Evolutionary conservation across 2,113 vertebrate genomes (phyloP), one percentile per base, ranked within the genome.

Genomic region (Phoxinus phoxinus): DNA sequence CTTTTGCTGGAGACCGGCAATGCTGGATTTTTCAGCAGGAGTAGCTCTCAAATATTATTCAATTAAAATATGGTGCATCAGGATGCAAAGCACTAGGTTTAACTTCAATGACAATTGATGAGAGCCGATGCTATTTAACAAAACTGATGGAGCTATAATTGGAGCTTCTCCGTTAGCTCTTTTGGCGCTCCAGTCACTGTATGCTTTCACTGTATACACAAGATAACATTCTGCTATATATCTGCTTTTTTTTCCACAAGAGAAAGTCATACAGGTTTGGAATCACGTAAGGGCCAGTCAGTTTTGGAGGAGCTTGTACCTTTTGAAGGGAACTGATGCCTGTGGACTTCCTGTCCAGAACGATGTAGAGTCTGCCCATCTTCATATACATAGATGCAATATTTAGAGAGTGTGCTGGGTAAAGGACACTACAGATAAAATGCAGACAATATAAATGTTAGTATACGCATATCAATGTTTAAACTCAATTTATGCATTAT

Each of bases 341-440:
- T 2, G 91, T 89, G 0, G 91, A 85, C 81, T 83, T 91, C 86
- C 94, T 95, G 4, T 96, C 95, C 88, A 97, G 89, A 0, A 92
- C 93, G 92, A 96, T 92, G 88, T 98, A 96, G 11, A 99, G 92
- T 56, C 96, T 90, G 4, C 96, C 97, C 72, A 99, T 69, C 90
- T 99, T 99, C 92, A 99, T 93, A 94, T 97, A 97, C 95, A 99
- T 96, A 84, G 98, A 99, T 27, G 97, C 97, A 89, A 99, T 96
- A 0, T 99, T 99, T 89, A 99, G 87, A 0, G 98, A 99, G 92
- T 96, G 96, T 58, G 95, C 77, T 0, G 97, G 97, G 46, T 99
- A 99, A 87, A 98, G 94, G 88, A 96, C 94, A 46, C 97, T 99
- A 93, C 25, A 91, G 72, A 65, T 69, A 65, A 80, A 7, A 89